Evolutionary conservation across 2,888 invertebrate genomes (phyloP).

Genomic region (Torymus tubicola): DNA sequence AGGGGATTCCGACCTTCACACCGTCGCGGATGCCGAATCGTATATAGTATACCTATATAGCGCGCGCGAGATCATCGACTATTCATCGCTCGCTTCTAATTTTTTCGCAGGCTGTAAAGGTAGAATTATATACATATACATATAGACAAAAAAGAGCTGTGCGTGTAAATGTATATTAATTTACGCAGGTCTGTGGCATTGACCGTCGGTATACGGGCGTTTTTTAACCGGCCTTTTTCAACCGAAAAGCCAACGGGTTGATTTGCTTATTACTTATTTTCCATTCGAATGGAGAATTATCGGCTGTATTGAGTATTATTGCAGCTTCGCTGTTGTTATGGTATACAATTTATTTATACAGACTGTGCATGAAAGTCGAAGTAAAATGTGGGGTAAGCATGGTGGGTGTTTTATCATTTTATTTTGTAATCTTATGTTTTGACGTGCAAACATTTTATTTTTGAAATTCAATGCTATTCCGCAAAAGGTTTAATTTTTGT

Average conservation of each 20-base stretch:
- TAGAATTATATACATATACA: neutral
- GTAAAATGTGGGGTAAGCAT: too few species aligned
- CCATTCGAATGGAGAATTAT: constrained; percentile 1
- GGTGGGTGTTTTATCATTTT: too few species aligned
- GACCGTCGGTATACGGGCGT: neutral
- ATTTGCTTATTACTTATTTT: constrained; percentile 9
- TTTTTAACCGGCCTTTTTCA: neutral
- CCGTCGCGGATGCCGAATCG: too few species aligned
- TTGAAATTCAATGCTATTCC: too few species aligned
- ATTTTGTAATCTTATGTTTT: too few species aligned
- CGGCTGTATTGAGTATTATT: neutral
- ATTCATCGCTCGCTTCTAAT: constrained; percentile 20
- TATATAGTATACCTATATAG: neutral
- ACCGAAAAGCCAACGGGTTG: neutral
- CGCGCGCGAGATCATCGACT: constrained; percentile 9
- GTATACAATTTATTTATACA: too few species aligned
- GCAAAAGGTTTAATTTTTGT: too few species aligned
- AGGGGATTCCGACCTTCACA: constrained; percentile 20
- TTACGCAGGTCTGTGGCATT: constrained; percentile 10
- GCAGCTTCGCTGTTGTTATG: too few species aligned
- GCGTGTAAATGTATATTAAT: neutral
- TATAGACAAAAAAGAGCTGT: too few species aligned
- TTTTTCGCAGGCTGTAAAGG: constrained; percentile 5
- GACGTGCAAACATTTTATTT: too few species aligned
- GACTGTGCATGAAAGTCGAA: too few species aligned